These are phyloP conservation scores for Aphelocoma californica DNA, from an alignment of 2,797 vertebrate species.

Conservation along the genomic window DNA sequence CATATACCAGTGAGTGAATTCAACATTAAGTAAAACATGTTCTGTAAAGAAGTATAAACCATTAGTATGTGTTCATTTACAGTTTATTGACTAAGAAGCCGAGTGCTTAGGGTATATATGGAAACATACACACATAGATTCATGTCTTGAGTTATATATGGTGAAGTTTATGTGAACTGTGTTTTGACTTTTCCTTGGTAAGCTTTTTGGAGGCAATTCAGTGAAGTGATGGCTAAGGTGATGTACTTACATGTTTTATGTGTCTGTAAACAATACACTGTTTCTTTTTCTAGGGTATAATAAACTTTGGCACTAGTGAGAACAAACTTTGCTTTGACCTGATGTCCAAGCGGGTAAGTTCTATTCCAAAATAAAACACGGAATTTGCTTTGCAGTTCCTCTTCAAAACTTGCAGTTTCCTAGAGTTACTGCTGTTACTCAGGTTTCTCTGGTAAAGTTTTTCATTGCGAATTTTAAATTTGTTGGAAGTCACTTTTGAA, in stretches of 20 bases:
- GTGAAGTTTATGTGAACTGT: not conserved
- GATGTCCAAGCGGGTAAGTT: conserved; percentile 87
- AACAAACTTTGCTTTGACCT: conserved; percentile 96
- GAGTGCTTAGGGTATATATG: not conserved
- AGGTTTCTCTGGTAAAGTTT: not conserved
- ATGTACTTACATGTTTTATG: not conserved
- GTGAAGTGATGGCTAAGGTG: not conserved
- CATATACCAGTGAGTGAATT: not conserved
- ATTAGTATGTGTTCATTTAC: not conserved
- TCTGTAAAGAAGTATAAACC: not conserved
- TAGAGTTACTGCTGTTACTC: not conserved
- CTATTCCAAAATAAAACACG: not conserved
- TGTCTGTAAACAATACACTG: not conserved
- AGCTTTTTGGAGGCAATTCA: not conserved
- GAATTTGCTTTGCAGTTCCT: not conserved
- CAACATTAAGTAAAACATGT: not conserved
- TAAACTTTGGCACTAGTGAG: conserved; percentile 95
- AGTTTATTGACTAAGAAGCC: not conserved
- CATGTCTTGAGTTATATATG: not conserved
- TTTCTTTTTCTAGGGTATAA: conserved; percentile 82
- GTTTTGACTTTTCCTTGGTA: not conserved
- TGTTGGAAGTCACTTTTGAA: not conserved
- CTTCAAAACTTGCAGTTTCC: not conserved
- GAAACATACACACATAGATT: not conserved
- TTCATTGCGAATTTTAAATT: not conserved